These are phyloP conservation scores for Luffia ferchaultella DNA, from an alignment of 2,888 invertebrate species.

Conservation along the genomic window DNA sequence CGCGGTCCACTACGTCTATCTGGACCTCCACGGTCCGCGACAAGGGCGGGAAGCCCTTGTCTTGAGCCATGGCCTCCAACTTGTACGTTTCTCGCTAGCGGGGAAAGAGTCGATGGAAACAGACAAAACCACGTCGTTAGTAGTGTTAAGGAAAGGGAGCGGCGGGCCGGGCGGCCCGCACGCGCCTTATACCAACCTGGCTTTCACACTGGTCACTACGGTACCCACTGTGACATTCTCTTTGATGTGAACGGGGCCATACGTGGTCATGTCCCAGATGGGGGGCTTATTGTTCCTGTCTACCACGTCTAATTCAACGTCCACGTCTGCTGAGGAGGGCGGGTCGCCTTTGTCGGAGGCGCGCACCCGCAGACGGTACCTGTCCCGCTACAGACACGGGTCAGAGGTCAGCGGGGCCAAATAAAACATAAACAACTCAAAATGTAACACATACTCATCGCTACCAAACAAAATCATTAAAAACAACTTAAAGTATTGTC, in stretches of 20 bases:
- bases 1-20: slow-evolving; percentile 98
- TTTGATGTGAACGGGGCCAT: slow-evolving; percentile 97
- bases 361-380: slow-evolving; percentile 95
- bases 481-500: slow-evolving; percentile 32
- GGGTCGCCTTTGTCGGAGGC: slow-evolving; percentile 95
- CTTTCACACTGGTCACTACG: slow-evolving; percentile 97
- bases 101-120: slow-evolving; percentile 71
- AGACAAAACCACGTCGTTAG: slow-evolving; percentile 74
- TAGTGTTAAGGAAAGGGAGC: slow-evolving; percentile 66
- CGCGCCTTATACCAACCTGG: slow-evolving; percentile 88
- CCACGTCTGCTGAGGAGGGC: slow-evolving; percentile 93
- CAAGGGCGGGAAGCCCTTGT: slow-evolving; percentile 95
- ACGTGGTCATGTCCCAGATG: slow-evolving; percentile 93
- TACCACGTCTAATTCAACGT: slow-evolving; percentile 98
- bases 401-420: slow-evolving; percentile 74
- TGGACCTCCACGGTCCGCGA: slow-evolving; percentile 97
- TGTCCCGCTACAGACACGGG: slow-evolving; percentile 91
- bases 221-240: slow-evolving; percentile 99
- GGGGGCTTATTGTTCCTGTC: slow-evolving; percentile 98
- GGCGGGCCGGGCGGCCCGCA: slow-evolving; percentile 56
- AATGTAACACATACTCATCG: slow-evolving; percentile 61
- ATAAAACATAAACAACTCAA: slow-evolving; percentile 64
- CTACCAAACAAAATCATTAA: slow-evolving; percentile 41
- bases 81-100: slow-evolving; percentile 96
- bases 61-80: slow-evolving; percentile 98